phyloP scores from a whole-genome alignment of 2,888 invertebrate species.

The Metacarcinus magister region DNA sequence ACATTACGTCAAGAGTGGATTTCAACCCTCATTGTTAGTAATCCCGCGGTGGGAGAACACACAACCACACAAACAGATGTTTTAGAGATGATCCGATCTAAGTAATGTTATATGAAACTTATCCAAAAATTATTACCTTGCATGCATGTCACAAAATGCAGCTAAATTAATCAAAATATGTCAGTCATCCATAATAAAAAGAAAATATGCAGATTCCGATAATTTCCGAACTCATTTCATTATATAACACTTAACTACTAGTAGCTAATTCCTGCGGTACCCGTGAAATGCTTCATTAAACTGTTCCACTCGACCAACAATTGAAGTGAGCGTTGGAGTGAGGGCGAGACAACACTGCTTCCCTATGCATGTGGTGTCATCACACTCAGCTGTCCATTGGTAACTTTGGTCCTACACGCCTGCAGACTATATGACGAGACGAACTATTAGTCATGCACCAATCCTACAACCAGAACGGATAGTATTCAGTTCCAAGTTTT shows the following conservation, averaged over 20 bases:
- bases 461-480: background rate
- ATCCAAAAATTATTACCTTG: background rate
- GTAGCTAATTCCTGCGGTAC: constrained; percentile 8
- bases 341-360: background rate
- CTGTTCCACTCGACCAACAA: background rate
- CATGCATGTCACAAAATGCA: background rate
- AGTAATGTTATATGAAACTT: background rate
- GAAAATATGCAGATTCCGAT: background rate
- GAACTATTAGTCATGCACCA: background rate
- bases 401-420: background rate
- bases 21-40: background rate
- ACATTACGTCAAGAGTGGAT: background rate
- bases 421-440: background rate
- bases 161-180: background rate
- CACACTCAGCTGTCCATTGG: background rate
- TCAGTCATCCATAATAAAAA: background rate
- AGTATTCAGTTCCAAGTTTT: background rate
- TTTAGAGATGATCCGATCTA: background rate
- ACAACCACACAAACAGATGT: background rate
- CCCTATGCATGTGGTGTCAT: background rate
- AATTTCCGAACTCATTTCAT: background rate
- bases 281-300: background rate
- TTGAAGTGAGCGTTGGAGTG: background rate
- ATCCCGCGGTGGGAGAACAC: background rate
- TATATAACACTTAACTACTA: background rate